Evolutionary conservation across 2,797 vertebrate species (phyloP).

Genomic region (Microctenopoma stevenorrisi): DNA sequence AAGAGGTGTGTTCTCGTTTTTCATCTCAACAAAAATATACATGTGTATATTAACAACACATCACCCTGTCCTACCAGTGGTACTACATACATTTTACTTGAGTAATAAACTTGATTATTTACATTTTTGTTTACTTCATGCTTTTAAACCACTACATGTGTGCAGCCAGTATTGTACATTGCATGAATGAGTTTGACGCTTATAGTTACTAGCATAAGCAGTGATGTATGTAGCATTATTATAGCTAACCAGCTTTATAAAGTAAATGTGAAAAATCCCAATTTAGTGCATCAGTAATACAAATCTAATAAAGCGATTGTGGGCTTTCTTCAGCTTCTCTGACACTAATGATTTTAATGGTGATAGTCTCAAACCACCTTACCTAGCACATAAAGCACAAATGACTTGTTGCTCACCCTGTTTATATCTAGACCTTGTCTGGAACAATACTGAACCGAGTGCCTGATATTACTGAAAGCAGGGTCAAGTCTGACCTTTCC

Average conservation of each 20-base stretch:
- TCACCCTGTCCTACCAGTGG: too few species aligned
- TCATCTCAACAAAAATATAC: neutral
- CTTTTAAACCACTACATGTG: neutral
- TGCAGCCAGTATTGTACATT: neutral
- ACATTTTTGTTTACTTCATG: neutral
- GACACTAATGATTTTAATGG: neutral
- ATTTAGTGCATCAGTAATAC: neutral
- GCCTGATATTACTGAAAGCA: constrained; percentile 83
- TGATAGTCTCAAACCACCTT: neutral
- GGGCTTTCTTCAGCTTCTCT: neutral
- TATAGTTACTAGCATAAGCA: too few species aligned
- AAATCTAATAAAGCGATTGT: neutral
- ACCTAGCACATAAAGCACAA: neutral
- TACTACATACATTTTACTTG: neutral
- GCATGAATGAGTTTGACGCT: too few species aligned
- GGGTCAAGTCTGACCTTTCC: constrained; percentile 84
- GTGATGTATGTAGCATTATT: too few species aligned
- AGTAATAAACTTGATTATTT: neutral
- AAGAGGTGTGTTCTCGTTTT: constrained; percentile 66
- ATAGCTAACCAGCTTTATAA: too few species aligned
- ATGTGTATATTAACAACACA: neutral
- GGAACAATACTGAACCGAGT: constrained; percentile 80
- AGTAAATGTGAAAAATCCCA: too few species aligned
- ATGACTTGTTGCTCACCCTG: constrained; percentile 7
- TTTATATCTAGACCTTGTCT: constrained; percentile 78